Evolutionary conservation across 2,113 vertebrate species (phyloP).

Genomic region (Hirundichthys speculiger): DNA sequence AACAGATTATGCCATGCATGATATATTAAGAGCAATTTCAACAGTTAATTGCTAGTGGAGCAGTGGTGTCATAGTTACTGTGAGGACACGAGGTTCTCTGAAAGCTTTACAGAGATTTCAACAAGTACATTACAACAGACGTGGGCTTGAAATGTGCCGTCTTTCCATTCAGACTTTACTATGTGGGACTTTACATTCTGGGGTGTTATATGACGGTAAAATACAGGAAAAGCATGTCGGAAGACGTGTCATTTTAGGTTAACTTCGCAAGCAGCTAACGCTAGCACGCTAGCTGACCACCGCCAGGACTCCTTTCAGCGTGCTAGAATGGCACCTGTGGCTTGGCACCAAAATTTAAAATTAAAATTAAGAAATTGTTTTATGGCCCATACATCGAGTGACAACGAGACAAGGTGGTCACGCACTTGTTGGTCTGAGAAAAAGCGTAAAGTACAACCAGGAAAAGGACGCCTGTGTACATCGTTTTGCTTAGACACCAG

Average conservation of each 20-base stretch:
- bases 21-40: too few species aligned
- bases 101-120: neutral
- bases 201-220: neutral
- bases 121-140: neutral
- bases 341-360: too few species aligned
- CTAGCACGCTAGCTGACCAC: constrained; percentile 59
- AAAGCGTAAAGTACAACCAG: too few species aligned
- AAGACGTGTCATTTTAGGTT: constrained; percentile 73
- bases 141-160: too few species aligned
- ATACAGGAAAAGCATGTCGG: constrained; percentile 48
- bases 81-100: neutral
- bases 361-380: too few species aligned
- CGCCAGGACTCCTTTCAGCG: constrained; percentile 66
- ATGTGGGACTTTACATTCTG: too few species aligned
- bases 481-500: constrained; percentile 58
- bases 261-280: constrained; percentile 60
- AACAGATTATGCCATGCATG: too few species aligned
- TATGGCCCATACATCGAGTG: too few species aligned
- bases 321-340: constrained; percentile 31
- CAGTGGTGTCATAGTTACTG: neutral
- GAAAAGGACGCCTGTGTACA: constrained; percentile 43
- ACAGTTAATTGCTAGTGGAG: too few species aligned
- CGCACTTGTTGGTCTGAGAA: too few species aligned
- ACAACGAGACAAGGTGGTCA: too few species aligned
- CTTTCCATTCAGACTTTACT: too few species aligned